phyloP scores from a whole-genome alignment of 2,888 invertebrate genomes.

The Drosophila parthenogenetica region DNA sequence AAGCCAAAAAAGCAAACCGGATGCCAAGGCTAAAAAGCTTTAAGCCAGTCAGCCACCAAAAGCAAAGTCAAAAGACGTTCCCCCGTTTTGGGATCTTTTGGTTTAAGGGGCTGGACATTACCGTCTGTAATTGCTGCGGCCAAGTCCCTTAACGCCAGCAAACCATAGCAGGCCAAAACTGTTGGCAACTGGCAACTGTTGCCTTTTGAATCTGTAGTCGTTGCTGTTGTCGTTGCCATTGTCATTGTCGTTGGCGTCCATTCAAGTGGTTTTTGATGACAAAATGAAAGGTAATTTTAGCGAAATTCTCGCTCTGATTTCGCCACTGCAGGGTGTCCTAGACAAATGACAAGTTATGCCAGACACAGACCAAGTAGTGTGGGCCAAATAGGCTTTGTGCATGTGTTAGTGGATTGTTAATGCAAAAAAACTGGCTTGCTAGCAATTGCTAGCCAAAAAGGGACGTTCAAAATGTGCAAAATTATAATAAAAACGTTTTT shows the following conservation, averaged over 20 bases:
- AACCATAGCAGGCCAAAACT: constrained; percentile 11
- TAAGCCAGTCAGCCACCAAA: constrained; percentile 43
- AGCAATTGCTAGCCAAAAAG: constrained; percentile 41
- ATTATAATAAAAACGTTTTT: constrained; percentile 62
- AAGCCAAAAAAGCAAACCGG: constrained; percentile 59
- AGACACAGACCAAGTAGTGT: constrained; percentile 49
- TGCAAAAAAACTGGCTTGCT: constrained; percentile 56
- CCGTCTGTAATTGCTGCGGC: constrained; percentile 77
- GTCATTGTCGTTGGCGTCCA: constrained; percentile 44
- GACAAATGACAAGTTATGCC: constrained; percentile 80
- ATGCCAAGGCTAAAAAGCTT: constrained; percentile 66
- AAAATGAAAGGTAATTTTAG: constrained; percentile 85
- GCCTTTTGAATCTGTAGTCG: constrained; percentile 24
- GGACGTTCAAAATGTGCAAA: constrained; percentile 56
- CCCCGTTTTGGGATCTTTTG: constrained; percentile 2
- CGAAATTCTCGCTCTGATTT: constrained; percentile 69
- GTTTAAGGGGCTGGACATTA: constrained; percentile 57
- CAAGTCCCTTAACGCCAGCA: constrained; percentile 62
- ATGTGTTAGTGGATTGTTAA: constrained; percentile 34
- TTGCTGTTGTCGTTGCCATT: constrained; percentile 1
- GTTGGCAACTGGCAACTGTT: constrained; percentile 37
- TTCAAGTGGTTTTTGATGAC: constrained; percentile 84
- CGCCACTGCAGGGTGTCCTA: constrained; percentile 55
- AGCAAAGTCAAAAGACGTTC: constrained; percentile 50
- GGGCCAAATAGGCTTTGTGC: constrained; percentile 65